Percentiles rank a stretch among this genome's conserved stretches.
Evolutionary conservation across 2,797 vertebrate species (phyloP).

Genomic region (Pipistrellus pipistrellus): DNA sequence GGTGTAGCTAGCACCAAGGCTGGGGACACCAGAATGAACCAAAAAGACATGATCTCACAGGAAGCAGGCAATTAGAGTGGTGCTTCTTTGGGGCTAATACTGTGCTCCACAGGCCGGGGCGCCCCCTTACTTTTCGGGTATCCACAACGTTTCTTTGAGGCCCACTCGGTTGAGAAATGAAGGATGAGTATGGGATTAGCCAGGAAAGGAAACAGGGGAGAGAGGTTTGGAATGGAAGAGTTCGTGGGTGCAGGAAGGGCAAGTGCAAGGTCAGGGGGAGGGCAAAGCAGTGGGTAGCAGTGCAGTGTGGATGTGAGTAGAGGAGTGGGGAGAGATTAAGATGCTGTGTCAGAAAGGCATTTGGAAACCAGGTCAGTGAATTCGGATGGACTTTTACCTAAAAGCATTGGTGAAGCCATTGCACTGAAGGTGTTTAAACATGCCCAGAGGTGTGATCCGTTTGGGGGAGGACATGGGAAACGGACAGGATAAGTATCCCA

Average conservation of each 20-base stretch:
- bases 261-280: background rate
- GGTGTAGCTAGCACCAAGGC: background rate
- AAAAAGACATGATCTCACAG: background rate
- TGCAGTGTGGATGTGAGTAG: background rate
- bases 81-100: background rate
- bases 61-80: background rate
- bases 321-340: background rate
- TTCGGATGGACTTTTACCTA: background rate
- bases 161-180: background rate
- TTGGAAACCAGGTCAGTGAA: background rate
- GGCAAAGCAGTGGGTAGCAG: background rate
- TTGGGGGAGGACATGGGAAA: background rate
- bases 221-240: background rate
- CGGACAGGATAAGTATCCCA: background rate
- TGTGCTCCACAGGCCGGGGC: background rate
- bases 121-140: accelerated
- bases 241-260: background rate
- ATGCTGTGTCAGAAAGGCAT: background rate
- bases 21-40: background rate
- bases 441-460: background rate
- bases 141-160: background rate
- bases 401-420: background rate
- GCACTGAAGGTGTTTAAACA: background rate
- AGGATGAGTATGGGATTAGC: background rate
- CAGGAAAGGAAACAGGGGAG: background rate